Evolutionary conservation across 2,797 vertebrate genomes (phyloP).

Genomic region (Alcedo atthis): DNA sequence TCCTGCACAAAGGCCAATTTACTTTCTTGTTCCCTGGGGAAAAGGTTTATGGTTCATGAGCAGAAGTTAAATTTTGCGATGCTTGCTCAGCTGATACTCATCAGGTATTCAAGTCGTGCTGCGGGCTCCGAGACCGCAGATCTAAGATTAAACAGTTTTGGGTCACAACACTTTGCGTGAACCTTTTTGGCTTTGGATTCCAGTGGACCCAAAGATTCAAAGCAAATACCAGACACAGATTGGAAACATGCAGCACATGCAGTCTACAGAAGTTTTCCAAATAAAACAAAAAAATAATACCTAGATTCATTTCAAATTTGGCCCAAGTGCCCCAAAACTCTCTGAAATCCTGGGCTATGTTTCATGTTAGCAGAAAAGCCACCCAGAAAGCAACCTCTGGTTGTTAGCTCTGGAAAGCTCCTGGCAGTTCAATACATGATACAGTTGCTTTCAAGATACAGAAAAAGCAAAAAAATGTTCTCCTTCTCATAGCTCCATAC

Average conservation of each 20-base stretch:
- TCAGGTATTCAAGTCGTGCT: conserved; percentile 20
- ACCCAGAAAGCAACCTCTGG: background rate
- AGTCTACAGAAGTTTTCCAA: background rate
- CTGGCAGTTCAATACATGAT: background rate
- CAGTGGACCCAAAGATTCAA: background rate
- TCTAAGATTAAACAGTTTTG: conserved; percentile 59
- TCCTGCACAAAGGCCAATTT: conserved; percentile 56
- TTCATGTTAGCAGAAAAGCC: background rate
- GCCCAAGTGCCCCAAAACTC: background rate
- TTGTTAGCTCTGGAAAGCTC: background rate
- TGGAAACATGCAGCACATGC: background rate
- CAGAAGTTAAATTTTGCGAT: conserved; percentile 1
- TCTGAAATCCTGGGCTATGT: background rate
- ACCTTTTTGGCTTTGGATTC: conserved; percentile 32
- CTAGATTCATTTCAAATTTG: conserved; percentile 1
- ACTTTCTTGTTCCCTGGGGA: conserved; percentile 46
- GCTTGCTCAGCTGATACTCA: conserved; percentile 73
- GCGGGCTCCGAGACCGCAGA: background rate
- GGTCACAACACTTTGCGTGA: conserved; percentile 57
- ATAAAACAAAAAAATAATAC: background rate
- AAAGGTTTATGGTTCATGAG: conserved; percentile 46
- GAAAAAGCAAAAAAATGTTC: background rate
- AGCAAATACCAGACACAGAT: conserved; percentile 31
- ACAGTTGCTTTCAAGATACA: background rate
- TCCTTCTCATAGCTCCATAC: background rate